Evolutionary conservation across 2,888 invertebrate species (phyloP).

Genomic region (Argyresthia albistria): DNA sequence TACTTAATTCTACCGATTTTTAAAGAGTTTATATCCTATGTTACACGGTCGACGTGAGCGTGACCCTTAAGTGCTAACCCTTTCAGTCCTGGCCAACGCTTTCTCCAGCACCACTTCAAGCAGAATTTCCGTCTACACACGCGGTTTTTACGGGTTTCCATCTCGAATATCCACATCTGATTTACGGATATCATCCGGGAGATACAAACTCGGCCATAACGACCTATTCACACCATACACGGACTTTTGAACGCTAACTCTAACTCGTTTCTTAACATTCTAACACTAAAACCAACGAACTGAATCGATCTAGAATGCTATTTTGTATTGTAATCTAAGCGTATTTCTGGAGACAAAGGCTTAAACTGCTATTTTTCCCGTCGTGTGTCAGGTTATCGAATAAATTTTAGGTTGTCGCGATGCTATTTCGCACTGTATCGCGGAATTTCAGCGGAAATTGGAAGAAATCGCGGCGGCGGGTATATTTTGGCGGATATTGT

Average conservation of each 20-base stretch:
- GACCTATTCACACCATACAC: no score
- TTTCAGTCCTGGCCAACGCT: constrained; percentile 39
- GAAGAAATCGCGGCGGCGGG: constrained; percentile 15
- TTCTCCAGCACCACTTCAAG: constrained; percentile 64
- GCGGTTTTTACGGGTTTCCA: constrained; percentile 44
- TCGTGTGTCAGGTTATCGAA: constrained; percentile 20
- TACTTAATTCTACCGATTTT: constrained; percentile 15
- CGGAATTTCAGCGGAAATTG: constrained; percentile 16
- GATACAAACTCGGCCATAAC: constrained; percentile 47
- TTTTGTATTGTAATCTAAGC: constrained; percentile 16
- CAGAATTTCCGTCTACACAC: constrained; percentile 45
- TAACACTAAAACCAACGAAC: constrained; percentile 15
- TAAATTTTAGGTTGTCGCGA: constrained; percentile 6
- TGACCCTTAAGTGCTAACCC: background rate
- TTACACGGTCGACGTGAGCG: background rate
- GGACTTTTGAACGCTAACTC: no score
- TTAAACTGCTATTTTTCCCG: constrained; percentile 17
- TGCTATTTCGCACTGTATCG: constrained; percentile 12
- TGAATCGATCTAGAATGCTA: background rate
- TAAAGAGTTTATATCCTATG: background rate
- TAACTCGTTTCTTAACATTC: constrained; percentile 16
- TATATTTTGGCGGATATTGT: constrained; percentile 24
- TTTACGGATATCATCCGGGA: constrained; percentile 34
- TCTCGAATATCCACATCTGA: background rate
- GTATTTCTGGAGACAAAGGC: constrained; percentile 17